Evolutionary conservation across 2,888 invertebrate species (phyloP).

Genomic region (Tricholauxania praeusta): DNA sequence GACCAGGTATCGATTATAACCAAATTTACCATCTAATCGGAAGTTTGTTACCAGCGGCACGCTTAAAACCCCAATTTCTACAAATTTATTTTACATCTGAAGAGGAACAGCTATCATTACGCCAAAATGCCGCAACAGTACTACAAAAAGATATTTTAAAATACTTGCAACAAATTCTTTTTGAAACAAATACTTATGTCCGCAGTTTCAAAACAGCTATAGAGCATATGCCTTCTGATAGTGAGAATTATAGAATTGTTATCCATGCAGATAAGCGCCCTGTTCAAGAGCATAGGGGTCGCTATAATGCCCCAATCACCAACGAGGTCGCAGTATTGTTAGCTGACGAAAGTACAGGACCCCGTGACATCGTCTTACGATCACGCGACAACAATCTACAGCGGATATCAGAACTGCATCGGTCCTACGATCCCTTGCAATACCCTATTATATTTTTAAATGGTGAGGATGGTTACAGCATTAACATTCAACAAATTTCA

Average conservation of each 20-base stretch:
- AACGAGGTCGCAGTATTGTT: conserved; percentile 25
- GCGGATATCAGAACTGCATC: conserved; percentile 26
- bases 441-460: conserved; percentile 27
- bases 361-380: conserved; percentile 6
- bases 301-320: conserved; percentile 23
- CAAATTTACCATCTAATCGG: conserved; percentile 14
- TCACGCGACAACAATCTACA: conserved; percentile 16
- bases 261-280: conserved; percentile 21
- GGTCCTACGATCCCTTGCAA: conserved; percentile 26
- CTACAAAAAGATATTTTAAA: conserved; percentile 1
- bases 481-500: conserved; percentile 23
- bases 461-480: conserved; percentile 16
- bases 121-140: not conserved
- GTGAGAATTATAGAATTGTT: conserved; percentile 12
- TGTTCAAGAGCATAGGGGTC: conserved; percentile 11
- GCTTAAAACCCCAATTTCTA: conserved; percentile 5
- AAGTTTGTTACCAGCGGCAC: not conserved
- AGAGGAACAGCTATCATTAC: conserved; percentile 3
- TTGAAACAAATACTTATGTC: conserved; percentile 13
- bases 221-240: not conserved
- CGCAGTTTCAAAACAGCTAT: conserved; percentile 24
- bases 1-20: not conserved
- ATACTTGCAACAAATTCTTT: conserved; percentile 20
- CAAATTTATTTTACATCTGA: conserved; percentile 29
- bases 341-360: not conserved